A percentile compares a stretch with the other conserved stretches of the same genome.
These are phyloP conservation scores for Coracopsis vasa DNA, from an alignment of 2,113 vertebrate species.

Conservation along the genomic window DNA sequence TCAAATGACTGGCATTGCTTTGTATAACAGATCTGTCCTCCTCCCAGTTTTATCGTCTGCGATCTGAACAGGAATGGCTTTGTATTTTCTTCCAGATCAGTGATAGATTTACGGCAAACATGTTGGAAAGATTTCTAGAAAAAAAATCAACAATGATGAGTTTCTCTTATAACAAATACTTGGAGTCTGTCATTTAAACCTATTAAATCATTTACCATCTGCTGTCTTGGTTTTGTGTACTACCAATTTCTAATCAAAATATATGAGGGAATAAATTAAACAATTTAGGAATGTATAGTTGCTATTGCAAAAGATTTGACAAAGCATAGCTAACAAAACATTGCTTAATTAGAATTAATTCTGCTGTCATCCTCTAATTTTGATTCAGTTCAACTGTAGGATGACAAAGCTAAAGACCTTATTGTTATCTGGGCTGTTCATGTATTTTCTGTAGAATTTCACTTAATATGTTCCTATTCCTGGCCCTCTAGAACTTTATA, in stretches of 20 bases:
- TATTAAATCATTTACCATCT: neutral
- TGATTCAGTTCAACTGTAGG: neutral
- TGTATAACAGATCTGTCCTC: neutral
- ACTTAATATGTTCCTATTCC: neutral
- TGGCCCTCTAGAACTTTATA: neutral
- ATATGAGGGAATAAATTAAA: neutral
- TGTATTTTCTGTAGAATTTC: neutral
- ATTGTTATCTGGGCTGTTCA: neutral
- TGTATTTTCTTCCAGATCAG: neutral
- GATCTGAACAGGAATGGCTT: neutral
- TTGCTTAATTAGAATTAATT: conserved; percentile 8
- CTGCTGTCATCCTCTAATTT: neutral
- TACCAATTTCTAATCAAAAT: conserved; percentile 36
- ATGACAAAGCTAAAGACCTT: neutral
- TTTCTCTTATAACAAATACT: neutral
- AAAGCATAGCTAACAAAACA: neutral
- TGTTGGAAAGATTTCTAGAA: neutral
- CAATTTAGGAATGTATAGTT: neutral
- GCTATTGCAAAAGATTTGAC: neutral
- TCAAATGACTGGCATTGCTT: neutral
- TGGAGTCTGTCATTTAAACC: neutral
- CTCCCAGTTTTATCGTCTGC: neutral
- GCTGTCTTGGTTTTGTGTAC: neutral
- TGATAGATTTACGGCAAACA: neutral
- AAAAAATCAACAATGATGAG: neutral